Base-by-base conservation (phyloP, 1,140 invertebrate species). In the Drosophila mojavensis region DNA sequence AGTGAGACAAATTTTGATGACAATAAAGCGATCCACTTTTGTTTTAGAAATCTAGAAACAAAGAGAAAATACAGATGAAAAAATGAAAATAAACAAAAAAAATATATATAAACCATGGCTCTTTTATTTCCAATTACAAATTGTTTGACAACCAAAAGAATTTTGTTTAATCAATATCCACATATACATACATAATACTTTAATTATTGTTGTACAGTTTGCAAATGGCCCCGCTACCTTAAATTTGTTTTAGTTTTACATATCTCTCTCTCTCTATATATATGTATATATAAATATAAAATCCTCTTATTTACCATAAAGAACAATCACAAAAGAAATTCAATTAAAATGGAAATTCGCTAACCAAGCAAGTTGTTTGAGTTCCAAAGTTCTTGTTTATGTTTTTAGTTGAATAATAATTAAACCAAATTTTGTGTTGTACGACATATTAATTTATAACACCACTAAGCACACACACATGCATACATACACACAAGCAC, bases 221-320 rank as follows among this genome's bases (percentile, higher is more conserved):
- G 84, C 81, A 86, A 90, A 83, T 90, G 88, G 89, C 90, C 89
- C 89, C 89, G 90, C 89, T 91, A 91, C 79, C 89, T 83, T 86
- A 81, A 91, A 91, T 91, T 91, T 91, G 89, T 91, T 91, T 91
- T 86, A 86, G 78, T 79, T 90, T 86, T 77, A 62, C 10, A 51
- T 75, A 58, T 50, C 51, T 33, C 70, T 55, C 5, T 36, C 2
- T 36, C 6, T 36, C 1, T 50, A 54, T 50, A 54, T 55, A 67
- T 55, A 45, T 67, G 24, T 39, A 39, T 39, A 39, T 65, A 71
- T 50, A 54, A 60, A 67, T 55, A 50, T 64, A 67, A 51, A 50
- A 11, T 10, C 11, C 36, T 39, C 60, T 67, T 67, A 30, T 45
- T 53, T 15, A 61, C 45, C 61, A 67, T 48, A 39, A 62, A 69